phyloP scores from a whole-genome alignment of 2,888 invertebrate species.

The Petrophora chlorosata region DNA sequence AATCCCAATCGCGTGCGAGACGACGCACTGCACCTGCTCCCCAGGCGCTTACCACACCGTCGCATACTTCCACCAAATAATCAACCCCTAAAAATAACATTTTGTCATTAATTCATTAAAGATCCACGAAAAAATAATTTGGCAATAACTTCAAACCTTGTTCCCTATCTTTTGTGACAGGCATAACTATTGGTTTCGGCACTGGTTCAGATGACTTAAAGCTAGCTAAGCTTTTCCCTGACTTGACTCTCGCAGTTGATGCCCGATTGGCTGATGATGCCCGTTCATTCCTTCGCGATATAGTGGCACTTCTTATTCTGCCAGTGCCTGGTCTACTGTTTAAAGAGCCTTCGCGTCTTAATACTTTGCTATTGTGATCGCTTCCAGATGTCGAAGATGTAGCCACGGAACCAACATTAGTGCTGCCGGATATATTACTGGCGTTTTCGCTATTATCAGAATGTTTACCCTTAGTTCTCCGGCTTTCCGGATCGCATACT shows the following conservation, averaged over 20 bases:
- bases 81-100: conserved; percentile 87
- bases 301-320: conserved; percentile 79
- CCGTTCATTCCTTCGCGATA: conserved; percentile 71
- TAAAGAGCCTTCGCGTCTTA: conserved; percentile 69
- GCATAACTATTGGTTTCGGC: conserved; percentile 73
- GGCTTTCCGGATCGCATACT: conserved; percentile 77
- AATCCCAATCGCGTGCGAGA: conserved; percentile 92
- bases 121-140: conserved; percentile 7
- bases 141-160: conserved; percentile 78
- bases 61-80: conserved; percentile 94
- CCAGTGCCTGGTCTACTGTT: conserved; percentile 67
- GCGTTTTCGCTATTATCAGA: conserved; percentile 71
- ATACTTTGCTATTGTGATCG: conserved; percentile 67
- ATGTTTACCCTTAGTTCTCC: conserved; percentile 59
- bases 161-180: conserved; percentile 86
- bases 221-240: conserved; percentile 74
- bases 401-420: conserved; percentile 70
- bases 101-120: conserved; percentile 18
- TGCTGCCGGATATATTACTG: conserved; percentile 74
- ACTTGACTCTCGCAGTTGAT: conserved; percentile 85
- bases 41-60: conserved; percentile 92
- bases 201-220: conserved; percentile 80
- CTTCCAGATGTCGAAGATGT: conserved; percentile 78
- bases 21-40: conserved; percentile 94
- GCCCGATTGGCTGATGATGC: conserved; percentile 83